Base-by-base conservation (phyloP, 2,797 vertebrate species). In the Leucoraja ocellata region DNA sequence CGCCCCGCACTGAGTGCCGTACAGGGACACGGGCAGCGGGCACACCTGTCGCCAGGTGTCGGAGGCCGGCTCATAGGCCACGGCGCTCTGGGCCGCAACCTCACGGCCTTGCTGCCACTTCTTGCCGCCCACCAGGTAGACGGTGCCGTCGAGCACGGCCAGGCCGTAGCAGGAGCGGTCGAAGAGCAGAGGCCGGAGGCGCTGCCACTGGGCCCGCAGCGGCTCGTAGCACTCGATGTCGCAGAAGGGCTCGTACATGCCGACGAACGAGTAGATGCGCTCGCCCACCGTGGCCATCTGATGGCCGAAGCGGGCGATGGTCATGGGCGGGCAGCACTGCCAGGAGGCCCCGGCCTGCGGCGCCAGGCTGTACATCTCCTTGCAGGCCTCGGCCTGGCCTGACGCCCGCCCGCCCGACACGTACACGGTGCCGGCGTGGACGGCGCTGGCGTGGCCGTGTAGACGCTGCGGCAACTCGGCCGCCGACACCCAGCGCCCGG, bases 41-140 rank as follows among this genome's bases (percentile, higher is more conserved):
- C 98, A 98, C 88, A 98, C 97, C 94, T 99, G 97, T 39, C 97
- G 98, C 99, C 99, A 99, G 65, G 96, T 96, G 61, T 99, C 99
- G 0, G 95, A 97, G 94, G 97, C 97, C 0, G 97, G 96, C 93
- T 99, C 97, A 0, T 99, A 99, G 94, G 98, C 98, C 94, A 99
- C 95, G 91, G 99, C 97, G 0, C 97, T 97, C 93, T 95, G 97
- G 0, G 98, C 96, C 32, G 97, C 96, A 93, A 98, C 97, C 93
- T 98, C 98, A 93, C 94, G 97, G 0, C 98, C 98, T 2, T 97
- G 96, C 71, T 96, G 97, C 99, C 99, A 99, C 94, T 97, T 98
- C 93, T 97, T 97, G 2, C 99, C 99, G 0, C 99, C 99, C 0
- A 99, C 97, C 13, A 99, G 96, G 94, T 99, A 95, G 74, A 97